phyloP scores from a whole-genome alignment of 1,140 invertebrate species.

The Drosophila sturtevanti region DNA sequence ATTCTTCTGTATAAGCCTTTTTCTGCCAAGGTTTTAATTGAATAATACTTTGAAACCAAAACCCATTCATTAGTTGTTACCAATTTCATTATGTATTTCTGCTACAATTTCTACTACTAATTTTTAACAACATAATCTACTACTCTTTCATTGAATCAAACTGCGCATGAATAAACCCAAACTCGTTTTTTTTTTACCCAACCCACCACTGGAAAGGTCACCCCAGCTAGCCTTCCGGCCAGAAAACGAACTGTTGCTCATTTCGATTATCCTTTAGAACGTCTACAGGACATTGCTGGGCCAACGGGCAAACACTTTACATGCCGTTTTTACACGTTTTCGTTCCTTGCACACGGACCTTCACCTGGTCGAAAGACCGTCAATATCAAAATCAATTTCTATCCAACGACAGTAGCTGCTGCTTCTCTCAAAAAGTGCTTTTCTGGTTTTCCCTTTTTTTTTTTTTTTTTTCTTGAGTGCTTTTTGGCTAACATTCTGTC shows the following conservation, averaged over 20 bases:
- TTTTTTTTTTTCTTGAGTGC: not conserved
- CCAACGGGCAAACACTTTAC: conserved; percentile 44
- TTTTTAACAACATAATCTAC: conserved; percentile 3
- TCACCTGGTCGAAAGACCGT: conserved; percentile 12
- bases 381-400: conserved; percentile 50
- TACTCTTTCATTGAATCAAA: not conserved
- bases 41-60: too few species aligned
- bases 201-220: conserved; percentile 41
- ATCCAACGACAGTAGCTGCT: not conserved
- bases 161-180: conserved; percentile 42
- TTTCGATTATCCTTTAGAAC: conserved; percentile 5
- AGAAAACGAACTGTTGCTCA: conserved; percentile 75
- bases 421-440: conserved; percentile 37
- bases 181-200: not conserved
- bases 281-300: conserved; percentile 4
- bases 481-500: conserved; percentile 8
- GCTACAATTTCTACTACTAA: not conserved
- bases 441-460: conserved; percentile 25
- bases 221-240: conserved; percentile 1
- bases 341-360: conserved; percentile 30
- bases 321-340: conserved; percentile 55
- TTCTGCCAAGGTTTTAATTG: too few species aligned
- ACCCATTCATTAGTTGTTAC: too few species aligned
- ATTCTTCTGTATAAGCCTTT: too few species aligned
- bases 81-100: too few species aligned